phyloP scores from a whole-genome alignment of 2,797 vertebrate species.

The Streptopelia turtur region DNA sequence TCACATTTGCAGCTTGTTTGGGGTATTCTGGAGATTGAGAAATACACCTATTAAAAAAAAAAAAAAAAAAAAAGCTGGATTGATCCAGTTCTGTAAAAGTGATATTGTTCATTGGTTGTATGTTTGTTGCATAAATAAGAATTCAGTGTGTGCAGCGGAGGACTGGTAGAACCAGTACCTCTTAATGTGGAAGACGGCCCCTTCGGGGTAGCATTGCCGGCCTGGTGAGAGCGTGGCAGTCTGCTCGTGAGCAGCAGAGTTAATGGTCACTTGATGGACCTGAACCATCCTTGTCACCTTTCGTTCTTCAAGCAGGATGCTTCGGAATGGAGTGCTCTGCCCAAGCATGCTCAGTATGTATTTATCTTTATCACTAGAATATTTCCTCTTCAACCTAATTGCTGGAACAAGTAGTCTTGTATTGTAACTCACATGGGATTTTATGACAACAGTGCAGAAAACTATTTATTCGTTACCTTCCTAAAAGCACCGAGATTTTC shows the following conservation, averaged over 20 bases:
- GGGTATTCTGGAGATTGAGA: slow-evolving; percentile 70
- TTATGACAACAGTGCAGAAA: slow-evolving; percentile 65
- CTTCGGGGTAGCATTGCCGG: slow-evolving; percentile 21
- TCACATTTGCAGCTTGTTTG: slow-evolving; percentile 72
- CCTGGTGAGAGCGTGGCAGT: slow-evolving; percentile 27
- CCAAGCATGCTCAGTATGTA: slow-evolving; percentile 78
- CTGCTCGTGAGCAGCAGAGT: slow-evolving; percentile 53
- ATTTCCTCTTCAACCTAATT: slow-evolving; percentile 73
- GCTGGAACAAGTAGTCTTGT: slow-evolving; percentile 70
- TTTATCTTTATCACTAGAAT: slow-evolving; percentile 76
- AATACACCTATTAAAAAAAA: slow-evolving; percentile 67
- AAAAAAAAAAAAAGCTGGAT: slow-evolving; percentile 67
- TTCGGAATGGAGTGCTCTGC: slow-evolving; percentile 77
- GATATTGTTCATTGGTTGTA: slow-evolving; percentile 73
- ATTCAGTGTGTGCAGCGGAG: slow-evolving; percentile 40
- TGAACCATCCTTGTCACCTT: slow-evolving; percentile 72
- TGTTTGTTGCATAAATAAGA: slow-evolving; percentile 75
- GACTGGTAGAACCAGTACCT: slow-evolving; percentile 49
- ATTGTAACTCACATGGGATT: slow-evolving; percentile 67
- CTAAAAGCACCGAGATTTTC: slow-evolving; percentile 61
- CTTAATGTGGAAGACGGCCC: slow-evolving; percentile 33
- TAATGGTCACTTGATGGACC: slow-evolving; percentile 69
- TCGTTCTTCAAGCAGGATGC: slow-evolving; percentile 76
- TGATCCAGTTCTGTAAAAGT: slow-evolving; percentile 74
- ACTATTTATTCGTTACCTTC: slow-evolving; percentile 37